Conservation (phyloP, 2,797 vertebrate species). For the Tapirus indicus region DNA sequence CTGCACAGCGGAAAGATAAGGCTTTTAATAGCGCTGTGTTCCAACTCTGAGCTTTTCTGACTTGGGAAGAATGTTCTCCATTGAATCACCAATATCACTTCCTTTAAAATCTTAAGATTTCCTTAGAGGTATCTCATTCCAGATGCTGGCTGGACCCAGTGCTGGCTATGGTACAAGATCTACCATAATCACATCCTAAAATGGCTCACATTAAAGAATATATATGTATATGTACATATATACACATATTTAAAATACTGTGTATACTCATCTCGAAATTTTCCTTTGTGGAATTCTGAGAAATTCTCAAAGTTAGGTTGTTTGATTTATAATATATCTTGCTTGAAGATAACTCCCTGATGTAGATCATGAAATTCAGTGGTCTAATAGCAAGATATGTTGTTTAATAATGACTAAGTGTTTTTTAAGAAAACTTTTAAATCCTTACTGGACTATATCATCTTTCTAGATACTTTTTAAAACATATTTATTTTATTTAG, state of each 20-base stretch:
- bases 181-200: conserved; percentile 39
- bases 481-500: conserved; percentile 56
- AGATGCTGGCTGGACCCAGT: conserved; percentile 54
- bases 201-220: background rate
- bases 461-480: conserved; percentile 54
- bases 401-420: background rate
- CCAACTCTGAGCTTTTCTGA: conserved; percentile 51
- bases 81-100: conserved; percentile 71
- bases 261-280: conserved; percentile 11
- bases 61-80: conserved; percentile 58
- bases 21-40: conserved; percentile 7
- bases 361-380: conserved; percentile 38
- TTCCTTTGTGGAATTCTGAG: conserved; percentile 46
- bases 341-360: background rate
- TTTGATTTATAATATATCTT: conserved; percentile 56
- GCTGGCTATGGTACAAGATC: conserved; percentile 3
- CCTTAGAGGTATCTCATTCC: conserved; percentile 61
- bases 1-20: conserved; percentile 58
- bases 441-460: background rate
- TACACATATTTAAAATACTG: background rate
- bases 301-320: conserved; percentile 52
- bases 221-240: no score
- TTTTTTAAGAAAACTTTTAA: conserved; percentile 66
- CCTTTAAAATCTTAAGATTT: conserved; percentile 62
- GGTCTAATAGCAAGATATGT: conserved; percentile 37